phyloP scores from a whole-genome alignment of 2,113 vertebrate genomes.

The Puma concolor region DNA sequence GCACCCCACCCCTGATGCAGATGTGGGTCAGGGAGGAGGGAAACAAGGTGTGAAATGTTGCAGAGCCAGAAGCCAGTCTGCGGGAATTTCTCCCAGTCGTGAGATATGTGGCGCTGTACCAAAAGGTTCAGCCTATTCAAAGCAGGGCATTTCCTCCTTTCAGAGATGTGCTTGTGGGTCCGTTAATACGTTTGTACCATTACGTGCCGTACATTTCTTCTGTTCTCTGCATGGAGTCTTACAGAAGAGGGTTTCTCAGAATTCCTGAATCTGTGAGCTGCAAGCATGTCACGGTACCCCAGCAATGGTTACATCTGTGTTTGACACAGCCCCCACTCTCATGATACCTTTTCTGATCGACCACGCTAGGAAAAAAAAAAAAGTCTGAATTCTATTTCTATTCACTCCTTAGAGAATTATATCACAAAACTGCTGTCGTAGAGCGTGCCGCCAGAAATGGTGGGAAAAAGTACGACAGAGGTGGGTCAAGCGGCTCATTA shows the following conservation, averaged over 20 bases:
- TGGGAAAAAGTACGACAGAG: background rate
- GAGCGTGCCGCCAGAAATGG: background rate
- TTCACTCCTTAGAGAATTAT: background rate
- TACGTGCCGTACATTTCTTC: background rate
- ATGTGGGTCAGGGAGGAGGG: background rate
- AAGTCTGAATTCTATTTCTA: background rate
- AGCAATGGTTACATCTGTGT: background rate
- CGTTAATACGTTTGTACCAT: background rate
- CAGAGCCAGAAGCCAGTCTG: background rate
- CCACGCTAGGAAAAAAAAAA: background rate
- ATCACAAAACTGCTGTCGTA: background rate
- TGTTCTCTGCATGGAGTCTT: background rate
- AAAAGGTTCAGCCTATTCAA: background rate
- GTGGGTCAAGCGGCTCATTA: background rate
- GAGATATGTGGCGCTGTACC: background rate
- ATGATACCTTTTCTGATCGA: constrained; percentile 14
- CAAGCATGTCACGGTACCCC: rapidly evolving
- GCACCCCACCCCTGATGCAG: rapidly evolving
- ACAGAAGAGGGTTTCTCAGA: background rate
- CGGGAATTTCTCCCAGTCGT: background rate
- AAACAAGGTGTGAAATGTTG: background rate
- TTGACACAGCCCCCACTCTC: background rate
- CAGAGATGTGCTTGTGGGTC: background rate
- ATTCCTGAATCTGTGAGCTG: background rate
- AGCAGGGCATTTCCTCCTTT: background rate